Percentiles rank a stretch among this genome's conserved stretches.
Conservation (phyloP, 2,113 vertebrate genomes). For the Lophotis ruficrista region DNA sequence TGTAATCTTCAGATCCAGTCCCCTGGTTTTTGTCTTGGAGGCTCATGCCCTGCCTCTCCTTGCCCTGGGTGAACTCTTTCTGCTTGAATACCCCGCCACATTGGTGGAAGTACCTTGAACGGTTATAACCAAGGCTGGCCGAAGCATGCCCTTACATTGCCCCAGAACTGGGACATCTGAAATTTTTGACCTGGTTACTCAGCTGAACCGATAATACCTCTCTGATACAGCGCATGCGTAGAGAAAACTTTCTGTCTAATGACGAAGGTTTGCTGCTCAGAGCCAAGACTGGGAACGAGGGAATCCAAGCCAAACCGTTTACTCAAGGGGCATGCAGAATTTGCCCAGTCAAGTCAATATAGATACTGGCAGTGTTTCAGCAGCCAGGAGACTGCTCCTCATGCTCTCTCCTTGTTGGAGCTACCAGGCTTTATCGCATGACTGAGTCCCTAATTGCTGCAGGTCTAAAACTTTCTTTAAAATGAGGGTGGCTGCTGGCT, state of each 20-base stretch:
- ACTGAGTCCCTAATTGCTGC: background rate
- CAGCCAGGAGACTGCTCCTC: slow-evolving; percentile 11
- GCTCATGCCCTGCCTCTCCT: background rate
- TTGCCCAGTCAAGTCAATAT: slow-evolving; percentile 22
- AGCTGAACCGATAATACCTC: background rate
- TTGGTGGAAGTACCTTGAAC: background rate
- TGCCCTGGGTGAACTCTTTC: slow-evolving; percentile 4
- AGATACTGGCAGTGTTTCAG: background rate
- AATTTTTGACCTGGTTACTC: slow-evolving; percentile 3
- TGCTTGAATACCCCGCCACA: background rate
- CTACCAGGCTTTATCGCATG: background rate
- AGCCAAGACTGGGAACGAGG: background rate
- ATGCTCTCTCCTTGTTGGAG: background rate
- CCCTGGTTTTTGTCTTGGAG: background rate
- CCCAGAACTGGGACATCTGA: background rate
- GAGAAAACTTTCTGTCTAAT: background rate
- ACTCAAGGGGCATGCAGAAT: slow-evolving; percentile 32
- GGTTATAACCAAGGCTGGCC: background rate
- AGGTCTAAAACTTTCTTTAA: background rate
- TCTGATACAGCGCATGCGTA: background rate
- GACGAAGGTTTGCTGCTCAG: background rate
- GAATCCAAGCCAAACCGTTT: slow-evolving; percentile 41
- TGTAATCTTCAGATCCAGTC: background rate
- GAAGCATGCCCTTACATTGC: background rate
- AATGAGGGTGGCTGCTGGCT: background rate